A percentile compares a stretch with the other conserved stretches of the same genome.
Evolutionary conservation across 2,113 vertebrate species (phyloP).

Genomic region (Ranitomeya variabilis): DNA sequence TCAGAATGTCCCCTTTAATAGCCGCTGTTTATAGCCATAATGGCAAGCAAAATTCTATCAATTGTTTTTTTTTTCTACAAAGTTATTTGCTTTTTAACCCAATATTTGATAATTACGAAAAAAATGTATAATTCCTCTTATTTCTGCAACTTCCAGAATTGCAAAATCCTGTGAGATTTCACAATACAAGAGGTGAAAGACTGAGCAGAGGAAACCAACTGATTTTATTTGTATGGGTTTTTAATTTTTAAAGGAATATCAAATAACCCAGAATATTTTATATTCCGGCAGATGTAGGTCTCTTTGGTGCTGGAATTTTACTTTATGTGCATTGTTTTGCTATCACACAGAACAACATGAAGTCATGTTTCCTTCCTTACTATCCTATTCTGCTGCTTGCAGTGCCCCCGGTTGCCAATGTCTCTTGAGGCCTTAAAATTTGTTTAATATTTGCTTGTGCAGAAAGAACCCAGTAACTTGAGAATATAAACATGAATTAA

Average conservation of each 20-base stretch:
- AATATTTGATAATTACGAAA: no score
- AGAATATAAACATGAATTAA: constrained; percentile 31
- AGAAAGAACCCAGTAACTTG: constrained; percentile 2
- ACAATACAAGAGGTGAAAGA: no score
- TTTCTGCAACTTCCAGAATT: no score
- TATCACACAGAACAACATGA: not conserved
- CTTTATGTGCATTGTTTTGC: not conserved
- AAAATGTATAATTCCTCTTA: no score
- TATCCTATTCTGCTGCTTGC: not conserved
- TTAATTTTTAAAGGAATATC: not conserved
- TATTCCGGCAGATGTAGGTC: not conserved
- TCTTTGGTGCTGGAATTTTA: not conserved
- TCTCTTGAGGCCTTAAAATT: not conserved
- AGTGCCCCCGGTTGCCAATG: not conserved
- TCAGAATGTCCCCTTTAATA: no score
- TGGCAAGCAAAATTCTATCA: no score
- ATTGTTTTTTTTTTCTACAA: no score
- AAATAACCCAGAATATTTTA: not conserved
- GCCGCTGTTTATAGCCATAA: no score
- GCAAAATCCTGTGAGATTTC: no score
- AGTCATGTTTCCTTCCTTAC: not conserved
- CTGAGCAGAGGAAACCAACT: no score
- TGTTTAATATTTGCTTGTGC: constrained; percentile 6
- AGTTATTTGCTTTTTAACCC: no score
- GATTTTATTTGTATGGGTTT: no score